Percentiles rank a stretch among this genome's conserved stretches.
Evolutionary conservation across 2,888 invertebrate species (phyloP).

Genomic region (Lochmaea capreae): DNA sequence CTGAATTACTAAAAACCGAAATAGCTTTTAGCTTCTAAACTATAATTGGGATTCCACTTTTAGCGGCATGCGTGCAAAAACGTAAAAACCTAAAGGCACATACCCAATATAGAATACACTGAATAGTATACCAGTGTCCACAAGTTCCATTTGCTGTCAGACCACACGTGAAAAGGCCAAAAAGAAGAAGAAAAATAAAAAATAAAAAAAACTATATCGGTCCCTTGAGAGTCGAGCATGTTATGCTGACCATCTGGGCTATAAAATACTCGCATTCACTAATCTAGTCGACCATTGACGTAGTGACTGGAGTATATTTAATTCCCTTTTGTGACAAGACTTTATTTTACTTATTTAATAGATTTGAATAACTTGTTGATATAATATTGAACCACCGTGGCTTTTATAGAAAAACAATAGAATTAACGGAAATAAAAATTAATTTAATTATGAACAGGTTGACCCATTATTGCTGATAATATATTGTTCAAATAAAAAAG

Average conservation of each 20-base stretch:
- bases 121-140: slow-evolving; percentile 36
- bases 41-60: slow-evolving; percentile 17
- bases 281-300: slow-evolving; percentile 33
- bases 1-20: neutral
- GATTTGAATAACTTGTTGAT: no score
- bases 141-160: slow-evolving; percentile 36
- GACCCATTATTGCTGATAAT: no score
- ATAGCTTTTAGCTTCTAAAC: neutral
- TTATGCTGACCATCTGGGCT: slow-evolving; percentile 42
- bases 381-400: no score
- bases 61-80: slow-evolving; percentile 22
- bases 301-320: neutral
- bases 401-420: no score
- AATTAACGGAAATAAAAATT: no score
- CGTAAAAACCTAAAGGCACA: slow-evolving; percentile 19
- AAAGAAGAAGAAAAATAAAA: slow-evolving; percentile 24
- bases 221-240: slow-evolving; percentile 36
- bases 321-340: neutral
- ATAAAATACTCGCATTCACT: slow-evolving; percentile 36
- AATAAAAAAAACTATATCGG: slow-evolving; percentile 37
- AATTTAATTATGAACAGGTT: no score
- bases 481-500: no score
- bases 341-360: no score
- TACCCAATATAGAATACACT: slow-evolving; percentile 37
- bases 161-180: slow-evolving; percentile 41